Percentiles rank a stretch among this genome's conserved stretches.
phyloP scores from a whole-genome alignment of 2,888 invertebrate genomes.

The Malacosoma neustria region DNA sequence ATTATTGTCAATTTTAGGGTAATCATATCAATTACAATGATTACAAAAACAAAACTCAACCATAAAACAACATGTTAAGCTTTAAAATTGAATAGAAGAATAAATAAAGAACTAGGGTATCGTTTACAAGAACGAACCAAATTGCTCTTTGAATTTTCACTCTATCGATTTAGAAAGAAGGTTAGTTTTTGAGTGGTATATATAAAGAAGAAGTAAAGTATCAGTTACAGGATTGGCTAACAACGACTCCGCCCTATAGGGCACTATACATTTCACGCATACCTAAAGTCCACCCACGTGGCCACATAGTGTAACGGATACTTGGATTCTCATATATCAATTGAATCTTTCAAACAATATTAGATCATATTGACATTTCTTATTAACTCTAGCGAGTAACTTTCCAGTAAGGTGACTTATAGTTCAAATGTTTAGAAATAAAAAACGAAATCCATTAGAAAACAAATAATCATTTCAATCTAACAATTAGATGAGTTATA shows the following conservation, averaged over 20 bases:
- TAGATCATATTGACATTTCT: no score
- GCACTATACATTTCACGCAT: conserved; percentile 58
- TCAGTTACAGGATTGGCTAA: conserved; percentile 72
- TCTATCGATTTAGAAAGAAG: conserved; percentile 9
- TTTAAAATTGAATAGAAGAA: conserved; percentile 17
- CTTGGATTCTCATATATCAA: conserved; percentile 27
- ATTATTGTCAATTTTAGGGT: conserved; percentile 35
- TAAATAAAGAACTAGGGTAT: conserved; percentile 56
- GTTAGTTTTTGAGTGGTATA: conserved; percentile 19
- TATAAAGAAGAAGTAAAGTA: conserved; percentile 59
- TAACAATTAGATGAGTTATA: no score
- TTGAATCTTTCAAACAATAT: conserved; percentile 15
- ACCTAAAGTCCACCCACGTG: conserved; percentile 58
- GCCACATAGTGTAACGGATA: conserved; percentile 37
- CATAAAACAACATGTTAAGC: conserved; percentile 16
- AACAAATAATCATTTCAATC: no score
- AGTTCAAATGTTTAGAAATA: no score
- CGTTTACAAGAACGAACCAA: conserved; percentile 43
- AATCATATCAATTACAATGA: conserved; percentile 53
- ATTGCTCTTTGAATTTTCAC: conserved; percentile 18
- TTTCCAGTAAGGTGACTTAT: no score
- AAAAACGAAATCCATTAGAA: no score
- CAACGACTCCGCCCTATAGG: conserved; percentile 60
- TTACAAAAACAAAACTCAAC: conserved; percentile 17
- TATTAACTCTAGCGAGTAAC: no score